These are phyloP conservation scores for Champsocephalus esox DNA, from an alignment of 2,797 vertebrate genomes.

Conservation along the genomic window DNA sequence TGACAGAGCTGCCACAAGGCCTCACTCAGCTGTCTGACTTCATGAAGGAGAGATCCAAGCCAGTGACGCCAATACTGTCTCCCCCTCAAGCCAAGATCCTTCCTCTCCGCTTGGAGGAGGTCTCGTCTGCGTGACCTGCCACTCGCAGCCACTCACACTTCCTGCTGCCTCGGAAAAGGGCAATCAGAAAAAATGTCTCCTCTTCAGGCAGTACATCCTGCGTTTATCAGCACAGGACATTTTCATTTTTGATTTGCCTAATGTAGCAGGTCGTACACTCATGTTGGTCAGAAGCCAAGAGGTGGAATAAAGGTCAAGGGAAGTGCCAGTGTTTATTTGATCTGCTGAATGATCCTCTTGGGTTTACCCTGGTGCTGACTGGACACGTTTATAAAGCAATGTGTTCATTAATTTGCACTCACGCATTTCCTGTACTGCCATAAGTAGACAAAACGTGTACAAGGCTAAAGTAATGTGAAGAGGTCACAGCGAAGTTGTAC, in stretches of 20 bases:
- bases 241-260: conserved; percentile 49
- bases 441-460: conserved; percentile 27
- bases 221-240: conserved; percentile 33
- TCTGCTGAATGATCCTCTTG: conserved; percentile 35
- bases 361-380: conserved; percentile 49
- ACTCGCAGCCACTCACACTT: conserved; percentile 62
- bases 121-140: conserved; percentile 62
- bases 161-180: conserved; percentile 44
- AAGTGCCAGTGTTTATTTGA: conserved; percentile 60
- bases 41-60: conserved; percentile 69
- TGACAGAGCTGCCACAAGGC: conserved; percentile 74
- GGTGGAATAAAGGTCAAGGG: conserved; percentile 57
- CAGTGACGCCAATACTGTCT: conserved; percentile 74
- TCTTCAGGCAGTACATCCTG: conserved; percentile 28
- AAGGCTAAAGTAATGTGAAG: background rate
- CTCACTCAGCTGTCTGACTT: conserved; percentile 77
- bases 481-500: conserved; percentile 12
- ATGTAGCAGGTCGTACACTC: conserved; percentile 28
- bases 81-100: conserved; percentile 66
- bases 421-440: conserved; percentile 34
- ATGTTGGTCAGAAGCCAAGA: conserved; percentile 43
- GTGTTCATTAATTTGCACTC: conserved; percentile 44
- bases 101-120: conserved; percentile 56
- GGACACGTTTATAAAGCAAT: conserved; percentile 27
- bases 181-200: conserved; percentile 28